Evolutionary conservation across 2,797 vertebrate species (phyloP), one percentile per base, ranked within the genome.

Genomic region (Melanotaenia maccullochi): DNA sequence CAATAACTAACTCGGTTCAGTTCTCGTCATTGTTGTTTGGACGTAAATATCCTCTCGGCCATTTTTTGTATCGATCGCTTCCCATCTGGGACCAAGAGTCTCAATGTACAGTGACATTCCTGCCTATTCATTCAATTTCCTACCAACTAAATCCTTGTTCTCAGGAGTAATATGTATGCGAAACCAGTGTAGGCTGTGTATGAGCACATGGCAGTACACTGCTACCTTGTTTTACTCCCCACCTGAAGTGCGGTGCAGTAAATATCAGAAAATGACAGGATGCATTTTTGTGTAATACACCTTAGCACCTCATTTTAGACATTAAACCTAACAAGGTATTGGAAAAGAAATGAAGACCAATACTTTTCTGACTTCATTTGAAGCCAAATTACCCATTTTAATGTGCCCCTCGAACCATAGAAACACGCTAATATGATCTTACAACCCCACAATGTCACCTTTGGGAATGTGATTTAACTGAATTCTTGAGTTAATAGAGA

Each of bases 331-430:
- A 65, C 61, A 85, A 74, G 67, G 61, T 87, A 84, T 76, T 86
- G 81, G 75, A 78, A 88, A 88, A 89, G 67, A 82, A 86, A 87
- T 86, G 49, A 85, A 84, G 71, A 65, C 65, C 67, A 52, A 67
- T 62, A 60, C 70, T 11, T 33, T 76, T 71, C 62, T 81, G 81
- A 85, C 82, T 87, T 87, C 67, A 92, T 89, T 88, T 84, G 58
- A 88, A 87, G 76, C 80, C 78, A 87, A 91, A 91, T 89, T 87
- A 81, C 83, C 85, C 76, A 65, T 84, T 90, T 89, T 76, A 84
- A 87, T 83, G 78, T 74, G 66, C 35, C 79, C 80, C 81, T 84
- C 85, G 64, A 82, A 86, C 83, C 85, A 90, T 62, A 83, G 72
- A 87, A 84, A 86, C 85, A 58, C 78, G 68, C 81, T 86, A 83